Evolutionary conservation across 2,888 invertebrate genomes (phyloP), one percentile per base, ranked within the genome.

Genomic region (Mesoligia furuncula): DNA sequence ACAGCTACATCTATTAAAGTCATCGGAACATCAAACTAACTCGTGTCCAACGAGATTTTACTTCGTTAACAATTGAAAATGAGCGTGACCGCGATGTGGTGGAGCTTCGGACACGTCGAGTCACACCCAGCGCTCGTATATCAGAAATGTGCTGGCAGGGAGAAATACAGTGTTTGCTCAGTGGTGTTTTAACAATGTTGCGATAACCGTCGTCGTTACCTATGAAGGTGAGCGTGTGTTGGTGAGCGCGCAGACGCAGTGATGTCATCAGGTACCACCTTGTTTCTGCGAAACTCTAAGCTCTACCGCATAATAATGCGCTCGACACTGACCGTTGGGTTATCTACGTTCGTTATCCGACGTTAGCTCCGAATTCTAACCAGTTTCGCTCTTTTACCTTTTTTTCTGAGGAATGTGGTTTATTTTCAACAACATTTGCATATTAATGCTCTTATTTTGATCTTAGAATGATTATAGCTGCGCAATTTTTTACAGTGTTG

Each of bases 191-290:
- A 81, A 84, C 85, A 88, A 71, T 85, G 87, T 88, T 85, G 88
- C 86, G 88, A 86, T 90, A 88, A 84, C 79, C 73, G 82, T 65
- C 75, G 81, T 66, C 73, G 83, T 78, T 82, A 85, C 83, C 79
- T 89, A 86, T 87, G 94, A 94, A 95, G 95, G 94, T 94, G 93
- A 95, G 91, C 93, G 91, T 90, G 94, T 92, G 90, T 86, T 90
- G 82, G 85, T 88, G 90, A 85, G 85, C 91, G 89, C 78, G 62
- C 81, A 90, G 88, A 90, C 85, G 89, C 89, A 89, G 91, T 96
- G 96, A 96, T 95, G 95, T 95, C 96, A 96, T 95, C 95, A 85
- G 83, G 76, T 91, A 92, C 92, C 90, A 93, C 93, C 94, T 94
- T 91, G 90, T 89, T 96, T 96, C 95, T 93, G 93, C 94, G 96